Base-by-base conservation (phyloP, 2,113 vertebrate genomes). In the Indicator maculatus region DNA sequence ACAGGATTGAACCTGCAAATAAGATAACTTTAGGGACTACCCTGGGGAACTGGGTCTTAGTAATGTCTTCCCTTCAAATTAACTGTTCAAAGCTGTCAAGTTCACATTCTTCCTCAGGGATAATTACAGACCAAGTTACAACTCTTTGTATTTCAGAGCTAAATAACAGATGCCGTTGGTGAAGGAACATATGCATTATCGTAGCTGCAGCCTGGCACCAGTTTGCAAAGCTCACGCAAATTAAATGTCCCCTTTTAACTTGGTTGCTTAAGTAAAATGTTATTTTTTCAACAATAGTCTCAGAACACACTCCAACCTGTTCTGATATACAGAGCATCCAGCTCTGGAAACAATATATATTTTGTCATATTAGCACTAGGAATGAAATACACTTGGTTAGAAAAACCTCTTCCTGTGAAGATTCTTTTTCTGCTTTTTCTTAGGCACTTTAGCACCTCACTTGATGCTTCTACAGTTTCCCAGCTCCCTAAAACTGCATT, bases 241-340 rank as follows among this genome's bases (percentile, higher is more conserved):
- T 88, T 84, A 89, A 71, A 86, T 52, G 63, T 45, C n/a, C 21
- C 39, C 47, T 93, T 96, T 84, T 72, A 95, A 93, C 80, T 70
- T 67, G 53, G 33, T 26, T 80, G 30, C 80, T 91, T 79, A 91
- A 90, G 59, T 30, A 86, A 95, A 95, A 85, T 3, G 18, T 12
- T n/a, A 71, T 81, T 89, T 91, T 89, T 79, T 83, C 84, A 85
- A 80, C 61, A 95, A 82, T 45, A 47, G 77, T 36, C 72, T 90
- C 83, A 88, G 89, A 94, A 94, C 64, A 67, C 65, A 59, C 39
- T 81, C 80, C 95, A 95, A 65, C 23, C 45, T 91, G 52, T 64
- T 80, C 27, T 65, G 58, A 67, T 95, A 88, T 70, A 88, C 3
- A 30, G 36, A 45, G 17, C 30, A 63, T 39, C 72, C 76, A 72